Evolutionary conservation across 2,888 invertebrate genomes (phyloP), one percentile per base, ranked within the genome.

Genomic region (Tetramorium bicarinatum): DNA sequence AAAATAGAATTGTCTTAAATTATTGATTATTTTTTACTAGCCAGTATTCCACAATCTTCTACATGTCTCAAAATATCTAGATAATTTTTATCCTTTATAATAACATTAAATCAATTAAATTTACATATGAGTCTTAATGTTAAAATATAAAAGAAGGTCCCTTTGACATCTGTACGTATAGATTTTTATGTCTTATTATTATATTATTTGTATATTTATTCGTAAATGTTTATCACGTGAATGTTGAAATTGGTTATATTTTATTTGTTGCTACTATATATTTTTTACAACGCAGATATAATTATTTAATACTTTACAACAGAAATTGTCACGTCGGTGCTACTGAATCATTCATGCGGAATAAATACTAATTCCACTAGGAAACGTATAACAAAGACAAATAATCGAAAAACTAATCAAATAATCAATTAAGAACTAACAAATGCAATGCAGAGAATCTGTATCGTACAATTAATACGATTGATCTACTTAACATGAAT

Each of bases 321-420:
- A 15, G 15, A 64, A 41, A 8, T 66, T 44, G 9, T 64, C n/a
- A 21, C 44, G 3, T 54, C 25, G 2, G 15, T 25, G 9, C 3
- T 76, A 25, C 44, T 82, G 29, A 15, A 79, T 25, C 41, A 21
- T 21, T 38, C 62, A 1, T 44, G 71, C 44, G 44, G 29, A 2
- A 29, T 29, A 29, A 29, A 29, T 29, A 29, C 29, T 29, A 29
- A 29, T 25, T 13, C 2, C 0, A 21, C 11, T 1, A 71, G 79
- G 13, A 34, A 21, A n/a, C 15, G 15, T 21, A 69, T 82, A 61
- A n/a, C 76, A 25, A 21, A 49, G 13, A 25, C 25, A 25, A 7
- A 82, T 29, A 34, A 11, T 25, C 41, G 41, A 13, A 76, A 59
- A 77, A 69, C 69, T 69, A 69, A 13, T 9, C 1, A 15, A 11